phyloP scores from a whole-genome alignment of 1,140 invertebrate genomes.

The Zaprionus gabonicus region DNA sequence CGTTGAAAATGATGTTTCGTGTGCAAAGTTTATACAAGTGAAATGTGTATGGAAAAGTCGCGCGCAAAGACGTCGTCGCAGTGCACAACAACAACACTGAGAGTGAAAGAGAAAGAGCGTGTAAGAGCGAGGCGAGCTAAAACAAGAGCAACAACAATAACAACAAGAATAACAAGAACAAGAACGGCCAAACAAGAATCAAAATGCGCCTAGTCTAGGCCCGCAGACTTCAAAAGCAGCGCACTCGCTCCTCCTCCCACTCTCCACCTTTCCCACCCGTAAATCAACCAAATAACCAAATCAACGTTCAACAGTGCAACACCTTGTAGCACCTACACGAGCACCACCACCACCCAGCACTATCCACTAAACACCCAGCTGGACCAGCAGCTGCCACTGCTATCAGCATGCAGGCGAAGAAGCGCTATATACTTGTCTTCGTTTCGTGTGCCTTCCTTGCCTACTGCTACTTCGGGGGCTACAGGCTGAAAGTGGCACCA shows the following conservation, averaged over 20 bases:
- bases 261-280: constrained; percentile 22
- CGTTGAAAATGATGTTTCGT: constrained; percentile 28
- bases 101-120: constrained; percentile 15
- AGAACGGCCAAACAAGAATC: constrained; percentile 29
- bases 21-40: constrained; percentile 38
- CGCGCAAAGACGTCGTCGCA: constrained; percentile 46
- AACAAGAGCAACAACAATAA: constrained; percentile 14
- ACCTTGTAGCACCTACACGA: neutral
- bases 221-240: constrained; percentile 19
- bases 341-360: constrained; percentile 8
- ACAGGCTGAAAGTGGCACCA: constrained; percentile 75
- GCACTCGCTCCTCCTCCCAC: constrained; percentile 17
- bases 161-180: constrained; percentile 32
- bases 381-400: constrained; percentile 25
- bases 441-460: constrained; percentile 92
- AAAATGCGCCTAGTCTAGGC: constrained; percentile 38
- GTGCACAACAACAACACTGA: constrained; percentile 24
- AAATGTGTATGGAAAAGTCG: constrained; percentile 53
- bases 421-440: constrained; percentile 94
- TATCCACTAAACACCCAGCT: constrained; percentile 32
- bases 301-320: constrained; percentile 18
- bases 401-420: constrained; percentile 94
- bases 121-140: constrained; percentile 20
- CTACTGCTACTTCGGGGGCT: constrained; percentile 93
- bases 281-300: constrained; percentile 17